A percentile compares a stretch with the other conserved stretches of the same genome.
These are phyloP conservation scores for Apoda limacodes DNA, from an alignment of 2,888 invertebrate species.

Conservation along the genomic window DNA sequence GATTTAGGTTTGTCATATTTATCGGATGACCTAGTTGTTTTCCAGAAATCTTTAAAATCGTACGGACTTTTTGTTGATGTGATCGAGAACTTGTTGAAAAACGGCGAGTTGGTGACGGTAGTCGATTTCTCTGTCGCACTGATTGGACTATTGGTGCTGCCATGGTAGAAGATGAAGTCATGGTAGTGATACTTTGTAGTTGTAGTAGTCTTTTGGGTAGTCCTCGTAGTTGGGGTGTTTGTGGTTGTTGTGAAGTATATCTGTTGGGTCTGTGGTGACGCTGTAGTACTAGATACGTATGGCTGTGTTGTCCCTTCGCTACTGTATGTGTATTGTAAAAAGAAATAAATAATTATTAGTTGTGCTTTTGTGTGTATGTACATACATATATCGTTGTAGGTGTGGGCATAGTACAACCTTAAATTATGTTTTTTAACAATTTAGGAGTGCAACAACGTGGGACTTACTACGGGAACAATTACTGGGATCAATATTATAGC, in stretches of 20 bases:
- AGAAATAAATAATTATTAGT: constrained; percentile 43
- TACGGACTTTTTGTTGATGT: constrained; percentile 70
- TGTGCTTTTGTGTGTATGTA: constrained; percentile 22
- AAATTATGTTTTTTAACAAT: too few species aligned
- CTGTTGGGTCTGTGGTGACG: constrained; percentile 32
- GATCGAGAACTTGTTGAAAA: constrained; percentile 50
- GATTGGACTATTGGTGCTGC: constrained; percentile 39
- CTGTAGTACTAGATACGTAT: constrained; percentile 48
- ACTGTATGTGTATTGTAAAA: constrained; percentile 42
- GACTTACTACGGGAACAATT: too few species aligned
- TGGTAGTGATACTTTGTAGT: constrained; percentile 19
- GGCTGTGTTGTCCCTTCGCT: constrained; percentile 58
- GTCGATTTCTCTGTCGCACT: constrained; percentile 24
- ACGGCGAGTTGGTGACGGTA: constrained; percentile 33
- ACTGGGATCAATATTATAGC: too few species aligned
- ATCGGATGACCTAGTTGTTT: constrained; percentile 38
- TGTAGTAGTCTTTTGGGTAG: constrained; percentile 16
- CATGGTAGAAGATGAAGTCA: constrained; percentile 27
- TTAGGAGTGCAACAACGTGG: too few species aligned
- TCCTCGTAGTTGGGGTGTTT: constrained; percentile 18
- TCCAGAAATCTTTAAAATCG: constrained; percentile 58
- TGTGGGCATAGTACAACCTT: too few species aligned
- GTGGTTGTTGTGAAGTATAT: constrained; percentile 26
- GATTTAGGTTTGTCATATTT: constrained; percentile 31
- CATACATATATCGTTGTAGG: constrained; percentile 47